Evolutionary conservation across 1,140 invertebrate species (phyloP), one percentile per base, ranked within the genome.

Genomic region (Semibalanus balanoides): DNA sequence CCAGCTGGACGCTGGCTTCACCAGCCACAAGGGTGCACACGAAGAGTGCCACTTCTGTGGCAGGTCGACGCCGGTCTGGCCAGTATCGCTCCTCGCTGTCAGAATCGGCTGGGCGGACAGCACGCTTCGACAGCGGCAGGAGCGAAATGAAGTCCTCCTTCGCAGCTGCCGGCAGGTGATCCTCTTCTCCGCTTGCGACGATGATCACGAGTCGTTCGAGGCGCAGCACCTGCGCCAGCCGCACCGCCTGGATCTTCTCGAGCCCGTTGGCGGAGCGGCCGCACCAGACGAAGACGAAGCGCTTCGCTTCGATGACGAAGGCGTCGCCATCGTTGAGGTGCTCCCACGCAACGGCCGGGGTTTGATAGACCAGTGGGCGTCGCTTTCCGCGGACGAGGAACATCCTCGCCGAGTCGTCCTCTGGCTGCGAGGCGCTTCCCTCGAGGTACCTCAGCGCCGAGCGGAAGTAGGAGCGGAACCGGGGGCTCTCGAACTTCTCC

Each of bases 181-280:
- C 88, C 82, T 96, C 94, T 80, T 93, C 90, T 25, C 93, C 93
- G 83, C 95, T 93, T 77, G 95, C 92, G 0, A 95, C 88, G 64
- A 95, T 88, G 19, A 91, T 87, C 31, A 94, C 87, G 3, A 87
- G 84, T 0, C 81, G 78, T 75, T 82, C 81, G 64, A 86, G 86
- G 73, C 80, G 79, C 51, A 86, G 76, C 73, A 83, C 81, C 75
- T 83, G 82, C 0, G 84, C 83, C 30, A 85, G 80, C 82, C 84
- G 79, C 9, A 25, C 82, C 30, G 81, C 89, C 79, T 89, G 87
- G 27, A 91, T 83, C 83, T 90, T 91, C 81, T 91, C 90, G 69
- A 88, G 85, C 25, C 86, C 83, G 80, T 91, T 90, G 19, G 91
- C 87, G 28, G 86, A 84, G 70, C 87, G 85, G 28, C 93, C 93